Conservation (phyloP, 2,797 vertebrate species). For the Rhynchonycteris naso region DNA sequence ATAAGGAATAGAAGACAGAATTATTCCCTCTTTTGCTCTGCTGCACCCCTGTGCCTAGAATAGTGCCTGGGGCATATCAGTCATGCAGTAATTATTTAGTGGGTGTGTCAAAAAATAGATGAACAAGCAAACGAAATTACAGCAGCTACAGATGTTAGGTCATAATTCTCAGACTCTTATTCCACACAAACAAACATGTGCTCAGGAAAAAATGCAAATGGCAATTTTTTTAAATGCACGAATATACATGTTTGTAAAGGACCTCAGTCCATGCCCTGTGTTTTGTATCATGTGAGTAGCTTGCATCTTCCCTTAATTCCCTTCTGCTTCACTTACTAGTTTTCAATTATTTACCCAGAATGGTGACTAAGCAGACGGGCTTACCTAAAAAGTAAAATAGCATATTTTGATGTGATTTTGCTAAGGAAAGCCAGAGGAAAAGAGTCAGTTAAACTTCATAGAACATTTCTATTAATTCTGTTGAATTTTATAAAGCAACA, state of each 20-base stretch:
- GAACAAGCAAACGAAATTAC: slow-evolving; percentile 38
- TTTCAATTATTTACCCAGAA: not conserved
- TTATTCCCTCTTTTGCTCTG: not conserved
- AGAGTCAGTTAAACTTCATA: not conserved
- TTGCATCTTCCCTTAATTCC: not conserved
- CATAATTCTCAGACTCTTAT: slow-evolving; percentile 9
- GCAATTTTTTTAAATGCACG: slow-evolving; percentile 15
- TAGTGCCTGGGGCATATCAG: not conserved
- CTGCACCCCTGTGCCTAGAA: not conserved
- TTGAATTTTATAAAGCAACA: not conserved
- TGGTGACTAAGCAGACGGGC: not conserved
- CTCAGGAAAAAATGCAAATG: slow-evolving; percentile 32
- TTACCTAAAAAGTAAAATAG: not conserved
- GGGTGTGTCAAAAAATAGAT: slow-evolving; percentile 29
- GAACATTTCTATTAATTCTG: slow-evolving; percentile 20
- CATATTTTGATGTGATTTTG: not conserved
- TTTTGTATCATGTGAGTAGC: not conserved
- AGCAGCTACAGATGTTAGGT: not conserved
- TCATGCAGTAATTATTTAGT: not conserved
- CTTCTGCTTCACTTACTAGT: not conserved
- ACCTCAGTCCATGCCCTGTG: not conserved
- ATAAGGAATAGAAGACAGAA: not conserved
- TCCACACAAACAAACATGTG: slow-evolving; percentile 21
- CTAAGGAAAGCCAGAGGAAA: not conserved
- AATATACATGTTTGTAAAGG: slow-evolving; percentile 40